Base-by-base conservation (phyloP, 2,113 vertebrate genomes). In the Seriola rivoliana region DNA sequence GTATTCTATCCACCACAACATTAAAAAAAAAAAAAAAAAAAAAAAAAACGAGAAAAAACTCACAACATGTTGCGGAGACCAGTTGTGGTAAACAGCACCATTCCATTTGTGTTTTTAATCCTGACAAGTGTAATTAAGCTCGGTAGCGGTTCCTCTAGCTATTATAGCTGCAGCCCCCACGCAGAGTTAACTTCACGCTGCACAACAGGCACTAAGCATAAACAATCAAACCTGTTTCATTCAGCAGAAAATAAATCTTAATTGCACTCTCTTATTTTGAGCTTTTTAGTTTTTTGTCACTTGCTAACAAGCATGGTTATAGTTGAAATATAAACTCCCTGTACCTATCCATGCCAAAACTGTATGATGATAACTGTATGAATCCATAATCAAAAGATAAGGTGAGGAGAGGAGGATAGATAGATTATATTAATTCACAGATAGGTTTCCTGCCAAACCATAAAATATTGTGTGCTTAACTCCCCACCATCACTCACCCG, bases 401-500 rank as follows among this genome's bases (percentile, higher is more conserved):
- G 5, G n/a, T 12, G 21, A 50, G 48, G 62, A 72, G 68, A 0
- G 46, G 68, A 0, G 52, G 29, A 42, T 11, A 42, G 40, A 42
- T 42, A 9, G 52, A 59, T 58, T 46, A 57, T 32, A 25, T 38
- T 38, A 34, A 66, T 78, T 67, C 14, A n/a, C 6, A 62, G 16
- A 44, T 50, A 55, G 17, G 25, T 25, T 75, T 57, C 12, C 6
- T 55, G 76, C 8, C 8, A 64, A 16, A 64, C 19, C 17, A 11
- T 66, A 9, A 65, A 54, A 71, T 14, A 40, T 11, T n/a, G 10
- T 36, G 14, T 25, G 38, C 32, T 82, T 38, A 36, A 54, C 4
- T 12, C 7, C 16, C 42, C n/a, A 16, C 17, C 21, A n/a, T 25
- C 14, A 65, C 75, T 89, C 93, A 99, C 98, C 98, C 96, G 98